A percentile compares a stretch with the other conserved stretches of the same genome.
Conservation (phyloP, 2,797 vertebrate genomes). For the Philypnodon macrostomus region DNA sequence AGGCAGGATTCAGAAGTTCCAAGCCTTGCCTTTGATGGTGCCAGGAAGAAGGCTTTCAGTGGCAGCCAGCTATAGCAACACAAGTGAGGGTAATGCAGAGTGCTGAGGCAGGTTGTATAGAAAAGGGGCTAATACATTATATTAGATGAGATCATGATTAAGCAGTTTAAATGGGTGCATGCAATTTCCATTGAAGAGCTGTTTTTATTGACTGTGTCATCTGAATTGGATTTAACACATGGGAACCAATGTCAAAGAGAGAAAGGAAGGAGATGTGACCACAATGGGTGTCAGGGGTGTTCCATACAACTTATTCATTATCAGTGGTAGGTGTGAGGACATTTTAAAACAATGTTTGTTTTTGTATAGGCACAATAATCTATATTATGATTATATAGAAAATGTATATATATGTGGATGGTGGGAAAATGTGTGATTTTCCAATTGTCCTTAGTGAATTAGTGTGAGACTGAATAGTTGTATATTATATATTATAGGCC, state of each 20-base stretch:
- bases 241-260: slow-evolving; percentile 29
- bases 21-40: slow-evolving; percentile 55
- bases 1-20: slow-evolving; percentile 64
- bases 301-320: slow-evolving; percentile 7
- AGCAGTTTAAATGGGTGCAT: slow-evolving; percentile 46
- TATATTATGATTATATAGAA: too few species aligned
- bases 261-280: slow-evolving; percentile 24
- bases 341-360: too few species aligned
- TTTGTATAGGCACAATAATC: too few species aligned
- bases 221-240: slow-evolving; percentile 23
- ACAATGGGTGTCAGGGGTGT: slow-evolving; percentile 11
- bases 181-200: slow-evolving; percentile 26
- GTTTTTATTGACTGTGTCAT: slow-evolving; percentile 25
- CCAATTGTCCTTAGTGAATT: too few species aligned
- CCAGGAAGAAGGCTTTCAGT: slow-evolving; percentile 54
- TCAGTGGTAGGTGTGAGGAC: too few species aligned
- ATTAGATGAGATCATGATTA: slow-evolving; percentile 42
- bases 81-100: slow-evolving; percentile 52
- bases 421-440: too few species aligned
- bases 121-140: slow-evolving; percentile 48
- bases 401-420: too few species aligned
- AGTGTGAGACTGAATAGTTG: too few species aligned
- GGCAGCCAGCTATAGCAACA: slow-evolving; percentile 31
- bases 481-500: too few species aligned
- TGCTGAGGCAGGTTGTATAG: slow-evolving; percentile 57